Evolutionary conservation across 1,140 invertebrate species (phyloP), one percentile per base, ranked within the genome.

Genomic region (Drosophila elegans): DNA sequence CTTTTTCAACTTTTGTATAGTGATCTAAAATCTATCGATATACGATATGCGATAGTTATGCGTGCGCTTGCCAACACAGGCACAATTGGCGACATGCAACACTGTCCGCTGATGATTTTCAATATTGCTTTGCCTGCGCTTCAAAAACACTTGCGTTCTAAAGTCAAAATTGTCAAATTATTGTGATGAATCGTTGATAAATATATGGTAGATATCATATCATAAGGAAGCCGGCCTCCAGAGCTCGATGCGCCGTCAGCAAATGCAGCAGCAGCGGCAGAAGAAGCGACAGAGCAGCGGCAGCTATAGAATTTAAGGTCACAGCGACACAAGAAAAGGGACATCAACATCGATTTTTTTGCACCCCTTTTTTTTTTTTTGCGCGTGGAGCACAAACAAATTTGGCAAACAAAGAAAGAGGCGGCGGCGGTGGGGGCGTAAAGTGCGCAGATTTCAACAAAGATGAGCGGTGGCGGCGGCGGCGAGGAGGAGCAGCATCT

Each of bases 261-360:
- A 39, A 3, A 68, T 44, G n/a, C 71, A 56, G 34, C 52, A 46
- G 25, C 27, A 56, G 45, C 39, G 6, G 46, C 34, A 49, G 12
- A 16, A 41, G 32, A 39, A 48, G 45, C 36, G 36, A 48, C 44
- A 25, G 29, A 64, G 49, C 36, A 54, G 54, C 39, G 49, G 12
- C 46, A 41, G 61, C 38, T 10, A 9, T 4, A 51, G 53, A 59
- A 62, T 62, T 32, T 62, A 42, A 42, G 60, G 60, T 60, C 53
- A 59, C 41, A 55, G 48, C 39, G 45, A 68, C 48, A 75, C 46
- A 48, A 16, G 34, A 82, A 82, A 79, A 83, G 80, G 83, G 76
- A 89, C 79, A 83, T 85, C 74, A 75, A 80, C 81, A 85, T 88
- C 83, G 83, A 88, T 88, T 88, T 86, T 80, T 88, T 88, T 89